A percentile compares a stretch with the other conserved stretches of the same genome.
Evolutionary conservation across 30 jellyfish, hydroid and myxozoan species (phyloP).

Genomic region (Hydractinia echinata): DNA sequence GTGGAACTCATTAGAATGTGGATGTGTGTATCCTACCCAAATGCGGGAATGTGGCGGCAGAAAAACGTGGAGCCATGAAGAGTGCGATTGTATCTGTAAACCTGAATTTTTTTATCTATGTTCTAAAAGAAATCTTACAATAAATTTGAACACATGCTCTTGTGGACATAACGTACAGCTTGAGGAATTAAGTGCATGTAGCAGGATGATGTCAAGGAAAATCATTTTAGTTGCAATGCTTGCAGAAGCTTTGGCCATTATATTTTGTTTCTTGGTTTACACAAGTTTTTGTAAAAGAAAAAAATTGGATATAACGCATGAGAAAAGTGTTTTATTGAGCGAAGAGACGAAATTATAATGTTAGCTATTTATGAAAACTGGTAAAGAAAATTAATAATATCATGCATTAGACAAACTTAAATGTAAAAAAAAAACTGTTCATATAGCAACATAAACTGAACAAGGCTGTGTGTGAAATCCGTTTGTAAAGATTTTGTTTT

Average conservation of each 20-base stretch:
- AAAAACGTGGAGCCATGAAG: slow-evolving; percentile 16
- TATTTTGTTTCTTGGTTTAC: not conserved
- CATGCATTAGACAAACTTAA: too few relatives aligned
- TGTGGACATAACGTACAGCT: not conserved
- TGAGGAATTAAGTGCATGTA: slow-evolving; percentile 6
- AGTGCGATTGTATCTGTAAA: slow-evolving; percentile 21
- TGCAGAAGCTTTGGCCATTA: slow-evolving; percentile 19
- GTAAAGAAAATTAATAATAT: too few relatives aligned
- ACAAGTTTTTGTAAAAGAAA: not conserved
- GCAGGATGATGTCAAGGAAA: not conserved
- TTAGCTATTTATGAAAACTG: too few relatives aligned
- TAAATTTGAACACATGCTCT: slow-evolving; percentile 1
- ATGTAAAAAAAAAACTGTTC: too few relatives aligned
- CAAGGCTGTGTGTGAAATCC: too few relatives aligned
- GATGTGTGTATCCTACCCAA: slow-evolving; percentile 23
- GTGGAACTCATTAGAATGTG: slow-evolving; percentile 32
- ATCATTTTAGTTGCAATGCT: not conserved
- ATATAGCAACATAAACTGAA: too few relatives aligned
- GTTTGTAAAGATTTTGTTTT: too few relatives aligned
- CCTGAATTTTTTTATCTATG: not conserved
- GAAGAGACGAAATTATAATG: too few relatives aligned
- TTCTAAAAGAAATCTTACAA: not conserved
- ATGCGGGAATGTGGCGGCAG: not conserved
- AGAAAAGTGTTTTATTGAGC: not conserved
- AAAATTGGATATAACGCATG: not conserved